Base-by-base conservation (phyloP, 2,888 invertebrate genomes). In the Pimpla rufipes region DNA sequence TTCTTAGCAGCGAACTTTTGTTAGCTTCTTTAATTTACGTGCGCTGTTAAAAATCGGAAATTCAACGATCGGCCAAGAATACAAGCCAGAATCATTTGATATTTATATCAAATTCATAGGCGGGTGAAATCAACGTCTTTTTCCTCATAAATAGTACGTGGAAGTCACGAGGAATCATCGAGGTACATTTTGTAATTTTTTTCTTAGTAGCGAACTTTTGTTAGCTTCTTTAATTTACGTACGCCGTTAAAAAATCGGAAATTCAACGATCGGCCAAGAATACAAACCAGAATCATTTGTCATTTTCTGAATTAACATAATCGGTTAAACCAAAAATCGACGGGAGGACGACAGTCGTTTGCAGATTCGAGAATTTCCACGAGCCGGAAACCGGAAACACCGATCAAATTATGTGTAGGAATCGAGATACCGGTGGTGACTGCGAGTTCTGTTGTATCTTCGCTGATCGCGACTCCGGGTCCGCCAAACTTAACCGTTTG, bases 341-440 rank as follows among this genome's bases (percentile, higher is more conserved):
- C 45, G 21, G 35, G 13, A 47, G 10, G 47, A 16, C n/a, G 55
- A 29, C 59, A 35, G 57, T 59, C 77, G n/a, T 42, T 16, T 57
- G 55, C 35, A 67, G 37, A 55, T 18, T 76, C 40, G 40, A 35
- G 21, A 77, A 55, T 83, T 70, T 45, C 50, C 74, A 70, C 66
- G 50, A 85, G 83, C 87, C 88, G 89, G 89, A 88, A 89, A 87
- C 87, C 85, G 89, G 87, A 88, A 87, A 78, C 71, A 81, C 75
- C 83, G 85, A 83, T 86, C 78, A 84, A 88, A 88, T 78, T 70
- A 82, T 79, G 67, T 50, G 59, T 73, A 67, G 50, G 68, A 81
- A 81, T 68, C 52, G 68, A 52, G 77, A 81, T 67, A 67, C 68
- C 71, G 47, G 11, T 47, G 45, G 50, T 70, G 52, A 16, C 35